Evolutionary conservation across 2,888 invertebrate species (phyloP), one percentile per base, ranked within the genome.

Genomic region (Tholera decimalis): DNA sequence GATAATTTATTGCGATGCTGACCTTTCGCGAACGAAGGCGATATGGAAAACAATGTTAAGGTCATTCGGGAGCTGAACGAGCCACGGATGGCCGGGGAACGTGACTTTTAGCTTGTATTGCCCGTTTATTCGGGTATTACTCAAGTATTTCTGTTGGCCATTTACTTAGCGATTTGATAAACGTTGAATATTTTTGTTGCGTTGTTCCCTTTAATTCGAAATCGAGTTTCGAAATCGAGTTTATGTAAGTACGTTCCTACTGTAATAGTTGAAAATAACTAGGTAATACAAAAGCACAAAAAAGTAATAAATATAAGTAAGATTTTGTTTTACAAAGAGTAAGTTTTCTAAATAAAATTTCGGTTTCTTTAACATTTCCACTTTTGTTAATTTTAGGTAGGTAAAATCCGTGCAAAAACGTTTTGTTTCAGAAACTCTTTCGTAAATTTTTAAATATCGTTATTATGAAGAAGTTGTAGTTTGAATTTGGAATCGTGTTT

Each of bases 1-100:
- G 87, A 86, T 85, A 85, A 89, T 86, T 89, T 87, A 88, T 85
- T 82, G 83, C 80, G 77, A 64, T 72, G 76, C 74, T 80, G 85
- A 86, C 86, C 84, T 87, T 86, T 83, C 58, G 63, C 62, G 50
- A 68, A 73, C 51, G 49, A 70, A 73, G 56, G 77, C 80, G 66
- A 73, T 80, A 79, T 82, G 77, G 80, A 80, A 78, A 80, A 77
- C 82, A 80, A 76, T 79, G 84, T 77, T 83, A 83, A 77, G 83
- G 83, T 83, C 77, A 79, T 71, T 75, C 63, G 47, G 70, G 68
- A 69, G 61, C 64, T 58, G 56, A 79, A 75, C 68, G 74, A 80
- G 69, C 66, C 73, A 79, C 79, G 83, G 79, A 83, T 75, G 63
- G 77, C 46, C 33, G 61, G 60, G 55, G 54, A 66, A 80, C 81